Evolutionary conservation across 2,797 vertebrate genomes (phyloP).

Genomic region (Pipistrellus kuhlii): DNA sequence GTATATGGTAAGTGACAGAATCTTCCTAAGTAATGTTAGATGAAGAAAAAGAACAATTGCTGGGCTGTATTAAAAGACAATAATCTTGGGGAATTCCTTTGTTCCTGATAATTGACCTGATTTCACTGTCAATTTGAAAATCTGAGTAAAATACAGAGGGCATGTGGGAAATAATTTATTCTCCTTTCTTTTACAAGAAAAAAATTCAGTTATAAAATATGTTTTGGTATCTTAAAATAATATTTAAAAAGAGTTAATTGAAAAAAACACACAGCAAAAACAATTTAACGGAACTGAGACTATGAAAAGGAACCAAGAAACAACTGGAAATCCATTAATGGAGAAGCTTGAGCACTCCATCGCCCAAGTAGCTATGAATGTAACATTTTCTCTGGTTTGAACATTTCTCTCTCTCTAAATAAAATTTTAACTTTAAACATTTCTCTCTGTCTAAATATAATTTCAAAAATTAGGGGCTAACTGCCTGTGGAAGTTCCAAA

Average conservation of each 20-base stretch:
- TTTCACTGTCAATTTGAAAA: not conserved
- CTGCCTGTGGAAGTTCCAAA: not conserved
- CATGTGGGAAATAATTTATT: not conserved
- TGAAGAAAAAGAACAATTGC: not conserved
- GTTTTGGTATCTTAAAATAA: constrained; percentile 8
- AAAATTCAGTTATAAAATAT: not conserved
- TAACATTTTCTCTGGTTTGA: not conserved
- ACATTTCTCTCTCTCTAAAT: not conserved
- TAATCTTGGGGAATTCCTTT: not conserved
- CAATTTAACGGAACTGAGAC: not conserved
- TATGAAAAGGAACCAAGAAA: not conserved
- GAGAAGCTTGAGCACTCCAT: not conserved
- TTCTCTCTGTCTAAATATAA: not conserved
- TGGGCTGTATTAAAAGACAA: not conserved
- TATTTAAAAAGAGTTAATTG: not conserved
- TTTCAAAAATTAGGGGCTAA: constrained; percentile 33
- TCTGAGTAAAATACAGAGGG: not conserved
- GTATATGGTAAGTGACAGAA: not conserved
- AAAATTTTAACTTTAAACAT: constrained; percentile 19
- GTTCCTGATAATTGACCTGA: not conserved
- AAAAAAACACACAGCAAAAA: not conserved
- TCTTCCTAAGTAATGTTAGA: not conserved
- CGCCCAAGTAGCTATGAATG: not conserved
- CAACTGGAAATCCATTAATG: not conserved
- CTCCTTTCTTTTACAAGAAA: not conserved